A percentile compares a stretch with the other conserved stretches of the same genome.
Conservation (phyloP, 2,888 invertebrate species). For the Plusia festucae region DNA sequence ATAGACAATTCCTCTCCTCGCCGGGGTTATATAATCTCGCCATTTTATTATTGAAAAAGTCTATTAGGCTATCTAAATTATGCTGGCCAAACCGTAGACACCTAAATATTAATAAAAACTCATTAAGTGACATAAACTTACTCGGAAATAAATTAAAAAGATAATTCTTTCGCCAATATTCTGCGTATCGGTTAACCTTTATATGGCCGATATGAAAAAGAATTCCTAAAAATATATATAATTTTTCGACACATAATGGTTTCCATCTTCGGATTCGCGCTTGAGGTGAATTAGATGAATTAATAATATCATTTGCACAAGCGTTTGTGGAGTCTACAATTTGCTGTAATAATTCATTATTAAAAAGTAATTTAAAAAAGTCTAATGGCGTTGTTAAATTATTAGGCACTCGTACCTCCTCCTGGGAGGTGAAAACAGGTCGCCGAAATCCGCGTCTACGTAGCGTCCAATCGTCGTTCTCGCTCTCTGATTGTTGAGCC, state of each 20-base stretch:
- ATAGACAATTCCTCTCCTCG: background rate
- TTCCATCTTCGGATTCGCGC: background rate
- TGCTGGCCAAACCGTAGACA: slow-evolving; percentile 6
- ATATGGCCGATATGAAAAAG: slow-evolving; percentile 6
- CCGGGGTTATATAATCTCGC: background rate
- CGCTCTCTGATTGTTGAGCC: background rate
- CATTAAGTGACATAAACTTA: background rate
- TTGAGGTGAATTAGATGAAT: background rate
- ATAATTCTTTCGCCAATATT: slow-evolving; percentile 1
- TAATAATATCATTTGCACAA: background rate
- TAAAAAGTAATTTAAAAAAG: background rate
- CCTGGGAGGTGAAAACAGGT: background rate
- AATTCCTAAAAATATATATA: background rate
- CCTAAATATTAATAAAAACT: slow-evolving; percentile 1
- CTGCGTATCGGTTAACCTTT: background rate
- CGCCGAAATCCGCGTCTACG: background rate
- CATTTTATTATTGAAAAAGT: background rate
- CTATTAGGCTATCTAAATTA: background rate
- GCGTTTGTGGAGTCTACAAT: background rate
- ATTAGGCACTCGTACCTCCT: background rate
- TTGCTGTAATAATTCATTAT: background rate
- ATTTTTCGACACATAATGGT: background rate
- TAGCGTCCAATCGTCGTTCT: background rate
- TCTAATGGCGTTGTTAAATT: background rate
- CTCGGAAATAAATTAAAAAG: slow-evolving; percentile 4